These are phyloP conservation scores for Drosophila kambysellisi DNA, from an alignment of 2,888 invertebrate species.

Conservation along the genomic window DNA sequence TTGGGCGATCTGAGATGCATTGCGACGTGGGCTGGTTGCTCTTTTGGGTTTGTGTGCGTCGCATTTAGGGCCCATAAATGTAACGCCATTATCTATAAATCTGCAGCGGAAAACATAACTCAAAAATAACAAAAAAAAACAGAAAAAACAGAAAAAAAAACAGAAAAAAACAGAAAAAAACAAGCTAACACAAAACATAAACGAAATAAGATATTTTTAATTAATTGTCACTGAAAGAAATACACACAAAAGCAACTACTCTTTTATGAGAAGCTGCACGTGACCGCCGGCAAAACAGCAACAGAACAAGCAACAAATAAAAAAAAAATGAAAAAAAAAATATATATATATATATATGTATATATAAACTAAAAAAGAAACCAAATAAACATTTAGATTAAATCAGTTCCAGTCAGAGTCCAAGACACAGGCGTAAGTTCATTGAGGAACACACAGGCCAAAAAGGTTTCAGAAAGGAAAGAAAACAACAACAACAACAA, in stretches of 20 bases:
- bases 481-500: neutral
- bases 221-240: constrained; percentile 67
- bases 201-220: constrained; percentile 81
- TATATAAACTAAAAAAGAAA: constrained; percentile 56
- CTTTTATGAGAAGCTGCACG: constrained; percentile 70
- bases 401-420: constrained; percentile 49
- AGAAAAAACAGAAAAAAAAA: constrained; percentile 43
- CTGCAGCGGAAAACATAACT: constrained; percentile 82
- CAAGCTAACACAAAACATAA: constrained; percentile 55
- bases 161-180: constrained; percentile 56
- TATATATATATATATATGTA: neutral
- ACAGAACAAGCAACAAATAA: constrained; percentile 15
- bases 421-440: constrained; percentile 65
- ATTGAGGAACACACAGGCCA: constrained; percentile 59
- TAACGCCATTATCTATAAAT: constrained; percentile 76
- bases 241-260: constrained; percentile 42
- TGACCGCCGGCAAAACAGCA: constrained; percentile 61
- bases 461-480: constrained; percentile 8
- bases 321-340: constrained; percentile 10
- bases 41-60: constrained; percentile 1
- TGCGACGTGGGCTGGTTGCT: neutral
- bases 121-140: constrained; percentile 69
- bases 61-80: constrained; percentile 74
- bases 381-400: constrained; percentile 74
- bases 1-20: constrained; percentile 14